A percentile compares a stretch with the other conserved stretches of the same genome.
These are phyloP conservation scores for Leptocoma aspasia DNA, from an alignment of 2,113 vertebrate species.

Conservation along the genomic window DNA sequence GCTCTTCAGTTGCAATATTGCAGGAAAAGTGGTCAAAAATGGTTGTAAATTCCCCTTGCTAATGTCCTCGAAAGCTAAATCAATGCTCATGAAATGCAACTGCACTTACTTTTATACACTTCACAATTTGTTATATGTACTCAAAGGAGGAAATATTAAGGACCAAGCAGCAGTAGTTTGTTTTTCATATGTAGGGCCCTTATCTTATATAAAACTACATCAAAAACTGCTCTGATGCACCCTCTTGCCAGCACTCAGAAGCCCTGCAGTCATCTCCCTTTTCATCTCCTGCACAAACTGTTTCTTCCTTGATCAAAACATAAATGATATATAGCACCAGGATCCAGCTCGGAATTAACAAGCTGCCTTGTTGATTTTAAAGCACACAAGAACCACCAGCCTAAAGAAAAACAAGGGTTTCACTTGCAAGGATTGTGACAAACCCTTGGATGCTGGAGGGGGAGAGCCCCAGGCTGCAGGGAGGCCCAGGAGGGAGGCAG, in stretches of 20 bases:
- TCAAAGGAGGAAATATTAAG: neutral
- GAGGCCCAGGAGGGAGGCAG: neutral
- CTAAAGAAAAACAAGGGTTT: neutral
- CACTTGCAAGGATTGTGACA: neutral
- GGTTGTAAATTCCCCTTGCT: neutral
- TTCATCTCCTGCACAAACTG: slow-evolving; percentile 54
- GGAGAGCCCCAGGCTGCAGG: neutral
- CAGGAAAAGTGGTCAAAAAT: neutral
- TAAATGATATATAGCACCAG: neutral
- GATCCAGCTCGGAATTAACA: neutral
- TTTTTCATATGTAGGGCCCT: neutral
- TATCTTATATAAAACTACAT: slow-evolving; percentile 11
- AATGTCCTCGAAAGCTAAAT: neutral
- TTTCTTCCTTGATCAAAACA: slow-evolving; percentile 39
- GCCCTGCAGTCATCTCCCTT: slow-evolving; percentile 33
- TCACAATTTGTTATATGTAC: neutral
- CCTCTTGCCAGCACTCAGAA: neutral
- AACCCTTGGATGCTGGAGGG: neutral
- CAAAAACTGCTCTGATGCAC: neutral
- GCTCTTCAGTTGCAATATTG: neutral
- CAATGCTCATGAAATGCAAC: neutral
- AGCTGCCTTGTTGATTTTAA: neutral
- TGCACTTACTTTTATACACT: neutral
- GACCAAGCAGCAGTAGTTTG: slow-evolving; percentile 5
- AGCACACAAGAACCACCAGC: neutral